phyloP scores from a whole-genome alignment of 2,888 invertebrate genomes.

The Aphidius colemani region DNA sequence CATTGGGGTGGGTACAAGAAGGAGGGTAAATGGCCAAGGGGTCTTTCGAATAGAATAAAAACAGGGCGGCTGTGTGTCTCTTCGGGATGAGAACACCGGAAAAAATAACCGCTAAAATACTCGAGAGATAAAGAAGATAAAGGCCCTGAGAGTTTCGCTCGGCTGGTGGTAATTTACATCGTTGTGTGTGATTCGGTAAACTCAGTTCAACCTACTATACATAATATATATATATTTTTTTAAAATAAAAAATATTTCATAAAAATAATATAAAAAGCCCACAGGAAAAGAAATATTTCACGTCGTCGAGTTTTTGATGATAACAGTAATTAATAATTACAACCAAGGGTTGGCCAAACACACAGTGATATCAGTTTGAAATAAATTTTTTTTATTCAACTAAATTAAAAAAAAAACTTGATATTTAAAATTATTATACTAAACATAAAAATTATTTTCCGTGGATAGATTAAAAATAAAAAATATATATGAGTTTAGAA shows the following conservation, averaged over 20 bases:
- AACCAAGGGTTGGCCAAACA: background rate
- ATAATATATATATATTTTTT: too few species aligned
- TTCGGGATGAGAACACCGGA: conserved; percentile 40
- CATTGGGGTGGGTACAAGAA: conserved; percentile 5
- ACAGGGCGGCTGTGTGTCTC: conserved; percentile 14
- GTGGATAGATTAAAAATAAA: background rate
- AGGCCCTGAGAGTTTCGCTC: conserved; percentile 48
- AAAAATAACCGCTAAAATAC: conserved; percentile 60
- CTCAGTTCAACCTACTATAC: conserved; percentile 7
- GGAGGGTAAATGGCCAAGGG: conserved; percentile 30
- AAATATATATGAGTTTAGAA: background rate
- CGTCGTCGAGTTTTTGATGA: conserved; percentile 19
- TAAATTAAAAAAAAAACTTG: conserved; percentile 1
- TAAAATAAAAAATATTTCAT: too few species aligned
- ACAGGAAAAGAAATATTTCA: conserved; percentile 21
- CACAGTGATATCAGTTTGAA: background rate
- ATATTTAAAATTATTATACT: background rate
- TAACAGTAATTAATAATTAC: conserved; percentile 21
- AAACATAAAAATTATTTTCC: background rate
- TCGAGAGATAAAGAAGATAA: conserved; percentile 59
- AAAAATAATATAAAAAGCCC: background rate
- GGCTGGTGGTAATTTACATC: conserved; percentile 56
- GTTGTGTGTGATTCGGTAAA: conserved; percentile 51
- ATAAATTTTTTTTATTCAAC: background rate
- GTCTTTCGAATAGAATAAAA: conserved; percentile 12